Evolutionary conservation across 2,888 invertebrate genomes (phyloP), one percentile per base, ranked within the genome.

Genomic region (Synanthedon vespiformis): DNA sequence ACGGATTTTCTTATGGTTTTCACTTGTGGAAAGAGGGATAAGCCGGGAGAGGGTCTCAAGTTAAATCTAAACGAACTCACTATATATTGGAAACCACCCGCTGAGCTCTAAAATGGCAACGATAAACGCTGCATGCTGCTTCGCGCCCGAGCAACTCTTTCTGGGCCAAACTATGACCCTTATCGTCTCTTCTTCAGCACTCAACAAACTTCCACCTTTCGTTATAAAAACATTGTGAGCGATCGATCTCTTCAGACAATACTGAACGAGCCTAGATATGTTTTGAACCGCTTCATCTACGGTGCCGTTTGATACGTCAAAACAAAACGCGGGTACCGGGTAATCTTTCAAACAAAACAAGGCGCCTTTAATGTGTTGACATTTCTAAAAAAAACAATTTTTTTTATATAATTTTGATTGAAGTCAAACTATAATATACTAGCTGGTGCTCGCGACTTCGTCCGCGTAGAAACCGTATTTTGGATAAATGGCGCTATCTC

Each of bases 201-300:
- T 52, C 4, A 59, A 59, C 22, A 77, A 55, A 34, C 64, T 59
- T 4, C 74, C 67, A 1, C 90, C 92, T 65, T 89, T 79, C 10
- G 92, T 92, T 48, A 95, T 82, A 56, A 92, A 91, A 48, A 95
- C 67, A 72, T 95, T 95, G 65, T 95, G 94, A 0, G 95, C 92
- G 56, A 94, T 88, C 40, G 91, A 86, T 12, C 89, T 84, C 3
- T 85, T 66, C 56, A 92, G 88, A 2, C 94, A 80, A 72, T 89
- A 89, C 48, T 88, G 68, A 5, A 92, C 71, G 5, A 92, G 65
- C 59, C 74, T 82, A 62, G 73, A 88, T 18, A 89, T 73, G 55
- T 86, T 74, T 47, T 77, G 74, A 27, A 75, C 61, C n/a, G 70
- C 64, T 48, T 64, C 51, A 3, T 65, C 13, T 13, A 77, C 65